Base-by-base conservation (phyloP, 1,140 invertebrate genomes). In the Trissolcus basalis region DNA sequence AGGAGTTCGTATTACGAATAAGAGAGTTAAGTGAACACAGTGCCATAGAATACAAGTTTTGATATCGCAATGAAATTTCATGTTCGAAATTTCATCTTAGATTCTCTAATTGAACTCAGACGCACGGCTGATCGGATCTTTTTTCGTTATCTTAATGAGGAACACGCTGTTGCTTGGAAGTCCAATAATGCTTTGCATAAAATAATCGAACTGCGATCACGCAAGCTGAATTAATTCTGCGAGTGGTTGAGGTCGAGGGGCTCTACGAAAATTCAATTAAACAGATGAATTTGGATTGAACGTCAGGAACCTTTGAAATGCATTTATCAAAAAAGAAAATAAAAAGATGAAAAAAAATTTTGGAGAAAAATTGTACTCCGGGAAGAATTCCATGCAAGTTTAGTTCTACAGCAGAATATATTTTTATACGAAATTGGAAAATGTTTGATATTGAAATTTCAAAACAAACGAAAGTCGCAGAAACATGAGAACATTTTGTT, bases 41-140 rank as follows among this genome's bases (percentile, higher is more conserved):
- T 55, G 36, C 44, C 45, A 68, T 50, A 71, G 65, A 70, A 70
- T 56, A 70, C 61, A 64, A 67, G 67, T 71, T 61, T 65, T 15
- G 13, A 9, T 13, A 13, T 27, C 35, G 16, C 67, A 65, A 63
- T 47, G 49, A 74, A 68, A 78, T 73, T 69, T 50, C 75, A 65
- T 49, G 65, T 47, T 70, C 32, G 36, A 73, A 67, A 73, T 73
- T 61, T 67, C 54, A 70, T 78, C 65, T 73, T 70, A 64, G 65
- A 60, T 72, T 73, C 45, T 49, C 49, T 70, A 73, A 73, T 70
- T 70, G 64, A 73, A 77, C 56, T 48, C 15, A 39, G 58, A 77
- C 51, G 33, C 49, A 58, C 13, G 15, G 54, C 45, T 12, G 10
- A 12, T 4, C 13, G 35, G 10, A 8, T 44, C 55, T 56, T 74